phyloP scores from a whole-genome alignment of 2,113 vertebrate species.

The Cephalopholis sonnerati region DNA sequence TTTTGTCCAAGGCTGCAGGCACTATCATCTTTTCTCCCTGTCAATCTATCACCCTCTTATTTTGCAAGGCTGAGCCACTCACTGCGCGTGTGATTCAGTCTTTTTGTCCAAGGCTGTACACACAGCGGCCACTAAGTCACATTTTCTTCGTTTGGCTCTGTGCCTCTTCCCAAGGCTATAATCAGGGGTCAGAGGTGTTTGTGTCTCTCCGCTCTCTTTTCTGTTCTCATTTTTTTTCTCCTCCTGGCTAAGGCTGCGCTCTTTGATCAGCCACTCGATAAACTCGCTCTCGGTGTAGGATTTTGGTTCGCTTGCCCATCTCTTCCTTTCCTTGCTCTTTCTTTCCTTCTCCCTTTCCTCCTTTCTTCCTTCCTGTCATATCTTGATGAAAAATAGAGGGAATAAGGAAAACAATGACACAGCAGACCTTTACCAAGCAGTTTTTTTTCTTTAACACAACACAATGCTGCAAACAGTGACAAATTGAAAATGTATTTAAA shows the following conservation, averaged over 20 bases:
- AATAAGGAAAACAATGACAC: constrained; percentile 1
- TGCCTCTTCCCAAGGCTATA: neutral
- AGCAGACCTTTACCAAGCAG: neutral
- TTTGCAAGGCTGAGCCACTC: constrained; percentile 33
- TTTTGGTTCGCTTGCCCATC: neutral
- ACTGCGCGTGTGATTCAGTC: constrained; percentile 8
- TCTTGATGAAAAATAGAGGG: neutral
- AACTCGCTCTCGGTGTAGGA: constrained; percentile 20
- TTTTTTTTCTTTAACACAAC: neutral
- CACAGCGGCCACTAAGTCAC: constrained; percentile 7
- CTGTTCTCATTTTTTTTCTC: neutral
- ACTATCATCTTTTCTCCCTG: neutral
- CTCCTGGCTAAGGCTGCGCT: constrained; percentile 24
- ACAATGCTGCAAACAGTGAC: neutral
- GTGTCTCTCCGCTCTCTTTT: constrained; percentile 7
- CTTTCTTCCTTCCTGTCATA: neutral
- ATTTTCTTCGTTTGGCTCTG: constrained; percentile 18
- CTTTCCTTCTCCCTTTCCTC: neutral
- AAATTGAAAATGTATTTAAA: constrained; percentile 10
- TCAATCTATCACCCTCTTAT: constrained; percentile 26
- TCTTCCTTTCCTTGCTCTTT: neutral
- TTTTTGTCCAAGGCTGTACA: constrained; percentile 7
- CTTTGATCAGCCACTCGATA: constrained; percentile 44
- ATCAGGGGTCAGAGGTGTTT: constrained; percentile 7
- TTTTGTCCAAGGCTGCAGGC: constrained; percentile 34